A percentile compares a stretch with the other conserved stretches of the same genome.
These are phyloP conservation scores for Paramuricea clavata DNA, from an alignment of 92 coral and sea anemone species.

Conservation along the genomic window DNA sequence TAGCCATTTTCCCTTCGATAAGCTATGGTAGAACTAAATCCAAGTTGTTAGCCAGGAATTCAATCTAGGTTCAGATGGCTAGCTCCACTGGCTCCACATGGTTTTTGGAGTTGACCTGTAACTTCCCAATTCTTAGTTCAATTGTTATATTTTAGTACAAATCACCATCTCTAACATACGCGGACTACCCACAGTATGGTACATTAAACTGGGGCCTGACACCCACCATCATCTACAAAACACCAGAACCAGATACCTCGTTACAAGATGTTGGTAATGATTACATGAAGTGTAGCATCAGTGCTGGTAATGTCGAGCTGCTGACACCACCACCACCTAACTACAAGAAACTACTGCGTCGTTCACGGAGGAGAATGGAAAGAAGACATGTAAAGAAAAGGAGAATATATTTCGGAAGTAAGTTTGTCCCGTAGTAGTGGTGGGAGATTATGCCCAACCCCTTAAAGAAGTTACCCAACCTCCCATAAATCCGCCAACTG, in stretches of 20 bases:
- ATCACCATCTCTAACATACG: background rate
- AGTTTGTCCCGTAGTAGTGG: background rate
- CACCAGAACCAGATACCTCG: slow-evolving; percentile 1
- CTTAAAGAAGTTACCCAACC: too few relatives aligned
- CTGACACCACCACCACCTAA: slow-evolving; percentile 27
- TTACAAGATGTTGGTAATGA: slow-evolving; percentile 24
- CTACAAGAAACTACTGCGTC: slow-evolving; percentile 2
- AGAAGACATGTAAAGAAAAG: slow-evolving; percentile 3
- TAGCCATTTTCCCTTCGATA: too few relatives aligned
- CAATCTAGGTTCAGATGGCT: too few relatives aligned
- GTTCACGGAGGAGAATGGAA: background rate
- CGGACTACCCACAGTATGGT: slow-evolving; percentile 8
- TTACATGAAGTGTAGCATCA: slow-evolving; percentile 42
- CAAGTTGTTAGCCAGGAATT: too few relatives aligned
- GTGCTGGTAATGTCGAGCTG: slow-evolving; percentile 31
- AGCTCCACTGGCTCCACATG: too few relatives aligned
- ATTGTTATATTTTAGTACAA: background rate
- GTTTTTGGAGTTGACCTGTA: too few relatives aligned
- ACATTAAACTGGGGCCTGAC: slow-evolving; percentile 47
- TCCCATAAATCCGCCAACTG: too few relatives aligned
- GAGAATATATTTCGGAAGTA: slow-evolving; percentile 31
- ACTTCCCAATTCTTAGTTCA: too few relatives aligned
- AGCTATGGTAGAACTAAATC: too few relatives aligned
- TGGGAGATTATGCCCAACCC: too few relatives aligned
- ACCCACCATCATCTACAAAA: slow-evolving; percentile 44